phyloP scores from a whole-genome alignment of 30 jellyfish, hydroid and myxozoan genomes.

The Aurelia sp. region DNA sequence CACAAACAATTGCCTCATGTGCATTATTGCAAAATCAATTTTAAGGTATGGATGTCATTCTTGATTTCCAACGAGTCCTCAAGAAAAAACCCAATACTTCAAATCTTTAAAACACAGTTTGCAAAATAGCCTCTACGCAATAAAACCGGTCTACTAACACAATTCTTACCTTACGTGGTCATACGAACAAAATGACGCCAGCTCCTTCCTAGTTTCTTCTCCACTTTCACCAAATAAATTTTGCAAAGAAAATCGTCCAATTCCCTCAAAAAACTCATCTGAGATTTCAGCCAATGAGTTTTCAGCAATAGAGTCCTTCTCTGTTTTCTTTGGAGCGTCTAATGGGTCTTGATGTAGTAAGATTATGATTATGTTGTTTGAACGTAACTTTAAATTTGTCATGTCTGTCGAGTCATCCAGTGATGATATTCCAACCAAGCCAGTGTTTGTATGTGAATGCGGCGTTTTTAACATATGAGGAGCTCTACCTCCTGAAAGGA shows the following conservation, averaged over 20 bases:
- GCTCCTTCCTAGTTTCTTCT: slow-evolving; percentile 70
- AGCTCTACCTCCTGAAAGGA: slow-evolving; percentile 17
- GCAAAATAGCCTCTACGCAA: no score
- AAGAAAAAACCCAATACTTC: no score
- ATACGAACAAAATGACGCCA: slow-evolving; percentile 74
- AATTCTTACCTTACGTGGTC: slow-evolving; percentile 88
- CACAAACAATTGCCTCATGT: no score
- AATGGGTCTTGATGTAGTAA: slow-evolving; percentile 94
- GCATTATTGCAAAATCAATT: no score
- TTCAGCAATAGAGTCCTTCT: slow-evolving; percentile 29
- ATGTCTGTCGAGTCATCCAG: slow-evolving; percentile 84
- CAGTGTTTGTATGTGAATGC: slow-evolving; percentile 59
- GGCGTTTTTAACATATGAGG: slow-evolving; percentile 44
- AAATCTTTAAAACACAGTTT: no score
- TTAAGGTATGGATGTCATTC: no score
- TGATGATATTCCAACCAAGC: slow-evolving; percentile 85
- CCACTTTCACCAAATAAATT: slow-evolving; percentile 85
- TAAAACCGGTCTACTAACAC: no score
- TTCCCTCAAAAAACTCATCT: slow-evolving; percentile 81
- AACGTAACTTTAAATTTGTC: slow-evolving; percentile 73
- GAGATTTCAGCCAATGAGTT: slow-evolving; percentile 75
- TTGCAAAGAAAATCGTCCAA: slow-evolving; percentile 86
- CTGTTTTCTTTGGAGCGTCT: slow-evolving; percentile 25
- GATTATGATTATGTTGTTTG: slow-evolving; percentile 80
- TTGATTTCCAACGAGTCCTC: no score